Conservation (phyloP, 2,113 vertebrate species). For the Prunella fulvescens region DNA sequence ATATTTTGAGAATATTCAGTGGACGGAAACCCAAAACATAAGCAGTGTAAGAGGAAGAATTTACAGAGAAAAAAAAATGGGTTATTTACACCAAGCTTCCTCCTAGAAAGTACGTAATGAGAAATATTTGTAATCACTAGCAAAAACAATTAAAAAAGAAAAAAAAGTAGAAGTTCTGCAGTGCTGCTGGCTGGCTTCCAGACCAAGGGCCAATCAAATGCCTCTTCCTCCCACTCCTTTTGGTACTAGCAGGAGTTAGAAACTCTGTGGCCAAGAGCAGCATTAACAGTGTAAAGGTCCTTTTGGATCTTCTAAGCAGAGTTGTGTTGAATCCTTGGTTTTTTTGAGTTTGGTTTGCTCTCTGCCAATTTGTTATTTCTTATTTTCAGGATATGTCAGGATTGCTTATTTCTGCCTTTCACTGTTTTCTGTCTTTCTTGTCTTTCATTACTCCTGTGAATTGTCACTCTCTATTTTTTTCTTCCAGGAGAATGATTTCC, state of each 20-base stretch:
- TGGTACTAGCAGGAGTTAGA: background rate
- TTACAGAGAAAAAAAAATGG: background rate
- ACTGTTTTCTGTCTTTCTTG: background rate
- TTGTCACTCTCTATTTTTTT: background rate
- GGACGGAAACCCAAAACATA: background rate
- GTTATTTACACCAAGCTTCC: background rate
- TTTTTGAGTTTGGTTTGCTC: background rate
- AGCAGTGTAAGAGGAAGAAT: background rate
- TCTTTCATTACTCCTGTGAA: background rate
- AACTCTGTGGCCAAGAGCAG: background rate
- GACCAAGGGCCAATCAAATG: background rate
- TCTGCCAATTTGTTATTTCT: background rate
- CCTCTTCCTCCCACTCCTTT: background rate
- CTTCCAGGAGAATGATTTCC: background rate
- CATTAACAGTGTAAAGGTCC: background rate
- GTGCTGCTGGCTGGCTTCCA: background rate
- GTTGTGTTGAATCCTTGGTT: background rate
- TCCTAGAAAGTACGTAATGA: background rate
- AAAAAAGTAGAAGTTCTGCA: background rate
- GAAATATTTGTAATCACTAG: background rate
- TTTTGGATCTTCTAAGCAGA: background rate
- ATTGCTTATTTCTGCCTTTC: background rate
- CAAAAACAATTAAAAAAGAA: background rate
- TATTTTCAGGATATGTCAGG: background rate
- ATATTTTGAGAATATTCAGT: background rate